Percentiles rank a stretch among this genome's conserved stretches.
These are phyloP conservation scores for Bambusicola thoracicus DNA, from an alignment of 2,113 vertebrate species.

Conservation along the genomic window DNA sequence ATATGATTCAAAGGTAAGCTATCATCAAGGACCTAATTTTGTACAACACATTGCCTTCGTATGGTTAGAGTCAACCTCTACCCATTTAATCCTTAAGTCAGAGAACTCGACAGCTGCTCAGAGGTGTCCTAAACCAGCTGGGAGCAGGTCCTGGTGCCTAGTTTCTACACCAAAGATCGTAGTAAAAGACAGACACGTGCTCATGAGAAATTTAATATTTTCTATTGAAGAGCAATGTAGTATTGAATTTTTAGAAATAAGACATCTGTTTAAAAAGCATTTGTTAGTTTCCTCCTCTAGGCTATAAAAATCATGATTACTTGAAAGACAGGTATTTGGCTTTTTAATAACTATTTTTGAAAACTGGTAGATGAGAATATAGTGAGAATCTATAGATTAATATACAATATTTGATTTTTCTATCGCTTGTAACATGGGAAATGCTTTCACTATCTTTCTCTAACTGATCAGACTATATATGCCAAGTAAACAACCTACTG, in stretches of 20 bases:
- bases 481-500: conserved; percentile 9
- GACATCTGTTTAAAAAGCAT: not conserved
- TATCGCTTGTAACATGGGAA: not conserved
- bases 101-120: not conserved
- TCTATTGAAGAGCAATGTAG: not conserved
- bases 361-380: not conserved
- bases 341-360: not conserved
- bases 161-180: not conserved
- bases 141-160: not conserved
- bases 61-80: not conserved
- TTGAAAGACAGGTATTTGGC: not conserved
- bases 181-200: not conserved
- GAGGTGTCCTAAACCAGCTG: not conserved
- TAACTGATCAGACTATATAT: not conserved
- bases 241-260: not conserved
- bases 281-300: not conserved
- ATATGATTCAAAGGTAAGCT: not conserved
- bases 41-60: not conserved
- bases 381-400: not conserved
- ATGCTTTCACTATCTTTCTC: not conserved
- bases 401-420: not conserved
- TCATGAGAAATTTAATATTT: not conserved
- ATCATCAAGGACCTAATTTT: not conserved
- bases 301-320: not conserved
- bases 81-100: not conserved